Evolutionary conservation across 2,888 invertebrate genomes (phyloP).

Genomic region (Andricus quercusramuli): DNA sequence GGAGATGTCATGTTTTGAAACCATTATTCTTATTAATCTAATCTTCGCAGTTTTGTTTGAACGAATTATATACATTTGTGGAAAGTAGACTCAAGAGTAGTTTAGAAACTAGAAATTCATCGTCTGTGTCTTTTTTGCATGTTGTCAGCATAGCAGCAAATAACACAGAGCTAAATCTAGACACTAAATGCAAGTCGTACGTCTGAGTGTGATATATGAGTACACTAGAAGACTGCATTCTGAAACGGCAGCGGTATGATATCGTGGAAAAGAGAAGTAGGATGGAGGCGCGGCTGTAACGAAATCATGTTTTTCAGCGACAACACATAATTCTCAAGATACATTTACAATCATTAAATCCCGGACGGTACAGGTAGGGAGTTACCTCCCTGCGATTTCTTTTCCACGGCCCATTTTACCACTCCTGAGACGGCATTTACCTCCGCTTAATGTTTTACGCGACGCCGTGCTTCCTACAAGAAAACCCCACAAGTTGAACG

Average conservation of each 20-base stretch:
- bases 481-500: constrained; percentile 26
- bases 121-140: not conserved
- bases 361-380: constrained; percentile 40
- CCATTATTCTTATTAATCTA: no score
- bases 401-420: constrained; percentile 55
- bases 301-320: constrained; percentile 24
- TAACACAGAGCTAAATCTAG: not conserved
- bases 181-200: constrained; percentile 20
- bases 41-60: not conserved
- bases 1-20: no score
- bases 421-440: constrained; percentile 42
- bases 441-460: constrained; percentile 21
- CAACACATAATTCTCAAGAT: constrained; percentile 39
- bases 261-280: constrained; percentile 13
- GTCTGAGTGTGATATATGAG: constrained; percentile 3
- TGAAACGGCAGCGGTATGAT: constrained; percentile 15
- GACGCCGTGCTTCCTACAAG: constrained; percentile 21
- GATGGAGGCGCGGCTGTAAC: constrained; percentile 21
- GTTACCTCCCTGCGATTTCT: constrained; percentile 46
- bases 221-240: constrained; percentile 1
- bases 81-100: not conserved
- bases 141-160: constrained; percentile 4
- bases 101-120: not conserved
- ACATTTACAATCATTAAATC: constrained; percentile 55
- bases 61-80: not conserved